Evolutionary conservation across 2,888 invertebrate genomes (phyloP).

Genomic region (Tetranychus piercei): DNA sequence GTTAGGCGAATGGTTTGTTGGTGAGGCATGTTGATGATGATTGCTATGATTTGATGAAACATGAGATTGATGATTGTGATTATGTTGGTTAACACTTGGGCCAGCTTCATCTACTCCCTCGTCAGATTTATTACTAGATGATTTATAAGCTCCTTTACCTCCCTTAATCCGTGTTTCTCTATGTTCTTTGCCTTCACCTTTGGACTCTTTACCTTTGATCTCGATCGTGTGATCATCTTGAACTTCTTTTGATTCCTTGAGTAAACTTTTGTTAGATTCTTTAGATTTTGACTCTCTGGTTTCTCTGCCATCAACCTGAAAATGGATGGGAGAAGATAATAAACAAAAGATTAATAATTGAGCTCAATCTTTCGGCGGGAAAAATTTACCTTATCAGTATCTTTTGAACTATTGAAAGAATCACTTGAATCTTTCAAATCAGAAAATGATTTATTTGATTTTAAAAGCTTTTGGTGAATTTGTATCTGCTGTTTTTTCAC

Average conservation of each 20-base stretch:
- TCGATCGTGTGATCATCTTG: background rate
- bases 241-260: background rate
- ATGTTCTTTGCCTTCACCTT: background rate
- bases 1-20: background rate
- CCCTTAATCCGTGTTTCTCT: background rate
- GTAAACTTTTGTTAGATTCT: background rate
- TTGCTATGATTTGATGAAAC: background rate
- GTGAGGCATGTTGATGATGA: background rate
- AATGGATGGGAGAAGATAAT: background rate
- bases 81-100: background rate
- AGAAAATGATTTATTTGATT: constrained; percentile 30
- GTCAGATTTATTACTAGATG: background rate
- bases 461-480: constrained; percentile 28
- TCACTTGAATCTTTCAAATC: background rate
- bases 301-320: background rate
- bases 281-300: background rate
- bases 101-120: background rate
- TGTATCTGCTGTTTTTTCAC: constrained; percentile 51
- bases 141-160: background rate
- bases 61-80: background rate
- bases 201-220: background rate
- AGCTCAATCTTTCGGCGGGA: background rate
- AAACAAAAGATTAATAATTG: background rate
- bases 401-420: background rate
- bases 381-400: background rate